A percentile compares a stretch with the other conserved stretches of the same genome.
Conservation (phyloP, 2,113 vertebrate species). For the Carlito syrichta region DNA sequence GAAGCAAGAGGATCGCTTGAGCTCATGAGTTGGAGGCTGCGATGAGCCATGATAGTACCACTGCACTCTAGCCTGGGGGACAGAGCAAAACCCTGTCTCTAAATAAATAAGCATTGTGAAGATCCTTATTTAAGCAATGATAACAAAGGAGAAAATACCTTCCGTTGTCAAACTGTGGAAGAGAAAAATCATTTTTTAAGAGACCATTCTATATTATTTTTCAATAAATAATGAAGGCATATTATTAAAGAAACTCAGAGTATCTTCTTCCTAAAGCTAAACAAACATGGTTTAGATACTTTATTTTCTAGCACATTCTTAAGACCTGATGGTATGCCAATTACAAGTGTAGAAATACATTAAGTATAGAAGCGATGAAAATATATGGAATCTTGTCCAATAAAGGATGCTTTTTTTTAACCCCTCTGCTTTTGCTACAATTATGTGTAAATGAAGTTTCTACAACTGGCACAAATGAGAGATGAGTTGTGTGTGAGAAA, state of each 20-base stretch:
- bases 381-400: not conserved
- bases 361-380: not conserved
- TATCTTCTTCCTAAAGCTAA: not conserved
- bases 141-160: not conserved
- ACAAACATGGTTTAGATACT: not conserved
- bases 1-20: no score
- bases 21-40: no score
- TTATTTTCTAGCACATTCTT: not conserved
- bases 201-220: not conserved
- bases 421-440: not conserved
- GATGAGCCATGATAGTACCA: no score
- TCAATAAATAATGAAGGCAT: not conserved
- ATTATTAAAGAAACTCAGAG: not conserved
- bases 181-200: not conserved
- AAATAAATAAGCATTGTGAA: no score
- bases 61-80: no score
- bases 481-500: not conserved
- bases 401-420: not conserved
- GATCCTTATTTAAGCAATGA: not conserved
- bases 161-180: not conserved
- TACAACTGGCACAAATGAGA: not conserved
- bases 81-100: no score
- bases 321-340: not conserved
- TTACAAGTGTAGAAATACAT: not conserved
- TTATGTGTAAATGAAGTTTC: conserved; percentile 1